Evolutionary conservation across 2,797 vertebrate genomes (phyloP).

Genomic region (Scyliorhinus canicula): DNA sequence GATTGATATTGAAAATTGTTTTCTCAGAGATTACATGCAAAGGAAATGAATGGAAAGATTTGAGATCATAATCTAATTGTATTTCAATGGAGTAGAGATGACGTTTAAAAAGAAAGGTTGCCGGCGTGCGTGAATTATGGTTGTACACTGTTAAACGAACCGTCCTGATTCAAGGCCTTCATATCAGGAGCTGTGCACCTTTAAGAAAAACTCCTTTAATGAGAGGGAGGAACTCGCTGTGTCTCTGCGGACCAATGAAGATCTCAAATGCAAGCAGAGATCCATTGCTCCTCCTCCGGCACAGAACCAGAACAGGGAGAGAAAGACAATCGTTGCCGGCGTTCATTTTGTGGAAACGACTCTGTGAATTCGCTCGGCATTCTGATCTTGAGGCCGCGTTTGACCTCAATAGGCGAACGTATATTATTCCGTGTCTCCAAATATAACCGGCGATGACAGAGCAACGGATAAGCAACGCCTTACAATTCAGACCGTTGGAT

Average conservation of each 20-base stretch:
- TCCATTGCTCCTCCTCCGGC: conserved; percentile 2
- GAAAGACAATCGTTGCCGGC: neutral
- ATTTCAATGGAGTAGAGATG: neutral
- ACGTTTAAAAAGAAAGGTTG: neutral
- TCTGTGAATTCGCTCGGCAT: too few relatives aligned
- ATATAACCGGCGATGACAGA: neutral
- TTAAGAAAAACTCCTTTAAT: neutral
- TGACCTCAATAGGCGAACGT: neutral
- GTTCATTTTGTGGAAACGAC: neutral
- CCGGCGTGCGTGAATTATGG: neutral
- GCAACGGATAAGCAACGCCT: neutral
- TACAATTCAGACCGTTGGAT: neutral
- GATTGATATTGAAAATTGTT: too few relatives aligned
- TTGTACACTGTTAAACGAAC: neutral
- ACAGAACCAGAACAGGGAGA: neutral
- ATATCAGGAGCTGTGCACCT: neutral
- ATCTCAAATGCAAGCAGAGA: neutral
- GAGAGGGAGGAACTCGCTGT: conserved; percentile 34
- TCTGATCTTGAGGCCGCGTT: too few relatives aligned
- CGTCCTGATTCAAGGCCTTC: neutral
- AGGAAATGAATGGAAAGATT: too few relatives aligned
- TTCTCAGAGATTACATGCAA: too few relatives aligned
- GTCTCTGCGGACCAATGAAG: conserved; percentile 45
- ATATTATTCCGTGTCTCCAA: neutral
- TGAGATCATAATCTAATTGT: neutral